phyloP scores from a whole-genome alignment of 2,888 invertebrate species.

The Chrysomela aeneicollis region DNA sequence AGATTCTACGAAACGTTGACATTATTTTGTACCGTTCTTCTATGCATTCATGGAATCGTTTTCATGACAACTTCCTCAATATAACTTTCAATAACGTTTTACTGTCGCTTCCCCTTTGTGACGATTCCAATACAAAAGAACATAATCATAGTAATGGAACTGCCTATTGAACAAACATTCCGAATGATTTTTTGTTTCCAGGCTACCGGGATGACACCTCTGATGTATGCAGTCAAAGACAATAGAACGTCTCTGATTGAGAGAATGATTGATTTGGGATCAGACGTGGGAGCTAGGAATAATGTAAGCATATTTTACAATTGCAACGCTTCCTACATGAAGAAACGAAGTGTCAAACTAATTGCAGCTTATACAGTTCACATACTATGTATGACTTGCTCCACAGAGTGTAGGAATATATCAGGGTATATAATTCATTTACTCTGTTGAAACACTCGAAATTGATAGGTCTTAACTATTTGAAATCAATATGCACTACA shows the following conservation, averaged over 20 bases:
- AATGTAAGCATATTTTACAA: constrained; percentile 73
- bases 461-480: too few relatives aligned
- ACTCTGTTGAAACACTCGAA: too few relatives aligned
- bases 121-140: constrained; percentile 9
- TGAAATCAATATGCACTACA: too few relatives aligned
- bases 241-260: constrained; percentile 91
- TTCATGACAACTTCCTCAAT: background rate
- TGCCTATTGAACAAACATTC: constrained; percentile 55
- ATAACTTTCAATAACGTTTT: background rate
- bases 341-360: too few relatives aligned
- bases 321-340: too few relatives aligned
- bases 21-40: background rate
- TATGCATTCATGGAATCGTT: background rate
- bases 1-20: too few relatives aligned
- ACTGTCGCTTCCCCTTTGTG: background rate
- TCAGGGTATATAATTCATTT: too few relatives aligned
- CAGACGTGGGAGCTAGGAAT: constrained; percentile 89
- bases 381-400: too few relatives aligned
- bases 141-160: constrained; percentile 24
- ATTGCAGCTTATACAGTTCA: too few relatives aligned
- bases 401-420: too few relatives aligned
- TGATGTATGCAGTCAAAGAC: constrained; percentile 97
- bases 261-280: constrained; percentile 90
- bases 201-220: constrained; percentile 92
- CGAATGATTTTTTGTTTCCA: constrained; percentile 63